phyloP scores from a whole-genome alignment of 2,113 vertebrate genomes.

The Phocoena sinus region DNA sequence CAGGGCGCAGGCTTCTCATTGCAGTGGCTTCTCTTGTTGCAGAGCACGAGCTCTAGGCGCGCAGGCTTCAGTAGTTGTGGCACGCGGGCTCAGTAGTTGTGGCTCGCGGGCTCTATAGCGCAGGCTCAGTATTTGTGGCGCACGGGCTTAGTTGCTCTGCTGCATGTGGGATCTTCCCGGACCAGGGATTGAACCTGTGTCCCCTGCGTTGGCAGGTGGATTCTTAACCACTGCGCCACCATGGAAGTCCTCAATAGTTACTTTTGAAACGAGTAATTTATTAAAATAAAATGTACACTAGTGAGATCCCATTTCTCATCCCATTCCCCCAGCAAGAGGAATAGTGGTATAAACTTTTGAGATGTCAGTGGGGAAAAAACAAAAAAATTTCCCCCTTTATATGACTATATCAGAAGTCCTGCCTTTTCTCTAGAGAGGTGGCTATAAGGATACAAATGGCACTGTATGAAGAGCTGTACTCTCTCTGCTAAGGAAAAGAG shows the following conservation, averaged over 20 bases:
- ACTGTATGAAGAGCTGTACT: neutral
- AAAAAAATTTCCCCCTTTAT: neutral
- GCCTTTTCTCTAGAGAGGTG: neutral
- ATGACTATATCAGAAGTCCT: neutral
- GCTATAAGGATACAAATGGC: neutral
- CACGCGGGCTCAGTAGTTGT: neutral
- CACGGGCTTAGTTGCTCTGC: neutral
- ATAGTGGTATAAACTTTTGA: neutral
- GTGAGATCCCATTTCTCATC: neutral
- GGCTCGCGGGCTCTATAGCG: no score
- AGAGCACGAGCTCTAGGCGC: neutral
- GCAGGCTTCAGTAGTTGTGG: neutral
- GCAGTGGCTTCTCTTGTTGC: neutral
- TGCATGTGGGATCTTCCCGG: neutral
- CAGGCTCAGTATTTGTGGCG: neutral
- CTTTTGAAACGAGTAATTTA: slow-evolving; percentile 25
- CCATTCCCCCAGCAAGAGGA: neutral
- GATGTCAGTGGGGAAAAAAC: neutral
- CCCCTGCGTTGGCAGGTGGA: neutral
- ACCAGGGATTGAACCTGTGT: neutral
- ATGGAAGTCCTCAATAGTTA: neutral
- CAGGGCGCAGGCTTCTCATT: no score
- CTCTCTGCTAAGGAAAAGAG: neutral
- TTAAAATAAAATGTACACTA: neutral
- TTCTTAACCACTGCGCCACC: neutral